Conservation (phyloP, 2,888 invertebrate genomes). For the Acanthococcus lagerstroemiae region DNA sequence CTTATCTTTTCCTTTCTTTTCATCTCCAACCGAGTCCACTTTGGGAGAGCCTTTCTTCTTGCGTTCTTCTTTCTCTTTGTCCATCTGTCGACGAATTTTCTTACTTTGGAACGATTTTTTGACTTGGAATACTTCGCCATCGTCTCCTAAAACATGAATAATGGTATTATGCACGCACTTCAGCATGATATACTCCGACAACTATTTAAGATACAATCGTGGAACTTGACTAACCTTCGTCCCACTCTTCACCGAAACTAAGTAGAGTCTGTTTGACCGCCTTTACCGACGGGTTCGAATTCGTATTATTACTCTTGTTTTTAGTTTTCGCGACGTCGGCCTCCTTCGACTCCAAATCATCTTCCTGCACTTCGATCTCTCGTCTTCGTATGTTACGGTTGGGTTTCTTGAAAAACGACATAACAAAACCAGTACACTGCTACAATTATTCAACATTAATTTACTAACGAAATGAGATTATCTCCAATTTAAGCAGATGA, state of each 20-base stretch:
- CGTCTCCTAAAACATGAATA: slow-evolving; percentile 63
- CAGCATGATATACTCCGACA: too few relatives aligned
- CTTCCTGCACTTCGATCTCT: slow-evolving; percentile 22
- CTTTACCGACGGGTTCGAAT: slow-evolving; percentile 49
- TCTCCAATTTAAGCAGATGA: too few relatives aligned
- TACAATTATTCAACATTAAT: too few relatives aligned
- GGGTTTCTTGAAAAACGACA: slow-evolving; percentile 62
- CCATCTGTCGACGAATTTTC: slow-evolving; percentile 71
- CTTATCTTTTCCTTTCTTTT: slow-evolving; percentile 47
- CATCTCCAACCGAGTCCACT: slow-evolving; percentile 39
- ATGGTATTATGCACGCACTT: too few relatives aligned
- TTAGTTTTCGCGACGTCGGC: slow-evolving; percentile 4
- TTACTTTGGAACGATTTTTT: slow-evolving; percentile 92
- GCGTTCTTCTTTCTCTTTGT: slow-evolving; percentile 52
- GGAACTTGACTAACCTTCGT: slow-evolving; percentile 50
- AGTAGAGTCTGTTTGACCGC: slow-evolving; percentile 48
- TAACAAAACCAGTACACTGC: too few relatives aligned
- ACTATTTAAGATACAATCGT: too few relatives aligned
- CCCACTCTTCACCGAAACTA: slow-evolving; percentile 60
- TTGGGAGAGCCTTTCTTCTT: slow-evolving; percentile 50
- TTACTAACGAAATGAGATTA: too few relatives aligned
- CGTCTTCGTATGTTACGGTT: slow-evolving; percentile 61
- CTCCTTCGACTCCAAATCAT: slow-evolving; percentile 32
- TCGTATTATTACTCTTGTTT: slow-evolving; percentile 40
- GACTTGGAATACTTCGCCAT: slow-evolving; percentile 83